These are phyloP conservation scores for Heliconius hewitsoni DNA, from an alignment of 1,140 invertebrate species.

Conservation along the genomic window DNA sequence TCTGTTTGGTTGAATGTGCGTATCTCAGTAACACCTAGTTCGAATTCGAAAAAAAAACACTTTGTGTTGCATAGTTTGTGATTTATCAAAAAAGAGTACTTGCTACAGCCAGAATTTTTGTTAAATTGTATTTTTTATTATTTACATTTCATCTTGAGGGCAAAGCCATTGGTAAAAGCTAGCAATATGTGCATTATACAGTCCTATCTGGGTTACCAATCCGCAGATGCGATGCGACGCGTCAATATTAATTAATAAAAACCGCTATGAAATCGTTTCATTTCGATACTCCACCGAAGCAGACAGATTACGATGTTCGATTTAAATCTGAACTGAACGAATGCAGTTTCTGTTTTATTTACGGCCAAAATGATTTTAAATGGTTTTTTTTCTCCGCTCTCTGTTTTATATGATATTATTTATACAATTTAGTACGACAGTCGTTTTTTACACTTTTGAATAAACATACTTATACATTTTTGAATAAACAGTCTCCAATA, in stretches of 20 bases:
- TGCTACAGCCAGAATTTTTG: too few relatives aligned
- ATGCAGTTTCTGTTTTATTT: background rate
- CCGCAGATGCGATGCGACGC: constrained; percentile 9
- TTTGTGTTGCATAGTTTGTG: too few relatives aligned
- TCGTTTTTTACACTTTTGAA: too few relatives aligned
- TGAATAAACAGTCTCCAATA: too few relatives aligned
- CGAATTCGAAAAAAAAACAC: too few relatives aligned
- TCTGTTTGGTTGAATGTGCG: too few relatives aligned
- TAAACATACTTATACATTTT: too few relatives aligned
- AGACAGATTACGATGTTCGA: constrained; percentile 5
- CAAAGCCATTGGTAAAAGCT: background rate
- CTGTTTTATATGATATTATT: too few relatives aligned
- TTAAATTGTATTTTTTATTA: too few relatives aligned
- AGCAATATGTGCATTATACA: background rate
- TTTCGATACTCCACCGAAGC: constrained; percentile 9
- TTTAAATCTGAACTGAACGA: constrained; percentile 1
- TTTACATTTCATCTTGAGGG: too few relatives aligned
- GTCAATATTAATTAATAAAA: constrained; percentile 15
- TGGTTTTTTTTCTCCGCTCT: background rate
- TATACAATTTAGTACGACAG: background rate
- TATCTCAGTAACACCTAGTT: too few relatives aligned
- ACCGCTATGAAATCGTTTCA: constrained; percentile 15
- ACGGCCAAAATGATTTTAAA: background rate
- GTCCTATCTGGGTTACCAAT: constrained; percentile 1
- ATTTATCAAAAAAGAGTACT: too few relatives aligned